These are phyloP conservation scores for Drosophila sechellia DNA, from an alignment of 1,140 invertebrate species.

Conservation along the genomic window DNA sequence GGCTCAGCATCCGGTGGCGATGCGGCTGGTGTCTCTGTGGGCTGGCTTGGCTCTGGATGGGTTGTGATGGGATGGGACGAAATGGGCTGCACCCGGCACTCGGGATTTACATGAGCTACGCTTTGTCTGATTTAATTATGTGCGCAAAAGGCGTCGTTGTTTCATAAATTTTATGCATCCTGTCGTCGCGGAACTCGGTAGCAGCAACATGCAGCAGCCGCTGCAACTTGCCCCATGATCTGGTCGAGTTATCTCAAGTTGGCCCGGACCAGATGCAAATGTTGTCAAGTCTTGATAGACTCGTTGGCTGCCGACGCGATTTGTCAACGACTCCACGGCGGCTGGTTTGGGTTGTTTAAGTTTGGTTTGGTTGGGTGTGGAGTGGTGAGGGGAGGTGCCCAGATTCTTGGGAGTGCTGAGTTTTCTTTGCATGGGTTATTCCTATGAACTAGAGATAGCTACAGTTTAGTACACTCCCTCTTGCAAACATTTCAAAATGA, in stretches of 20 bases:
- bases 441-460: neutral
- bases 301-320: conserved; percentile 74
- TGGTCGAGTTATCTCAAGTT: conserved; percentile 20
- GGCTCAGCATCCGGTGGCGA: conserved; percentile 67
- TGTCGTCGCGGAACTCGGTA: conserved; percentile 61
- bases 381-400: neutral
- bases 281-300: conserved; percentile 74
- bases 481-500: too few relatives aligned
- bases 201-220: conserved; percentile 11
- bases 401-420: neutral
- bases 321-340: conserved; percentile 51
- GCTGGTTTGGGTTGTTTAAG: neutral
- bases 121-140: conserved; percentile 82
- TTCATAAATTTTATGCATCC: conserved; percentile 82
- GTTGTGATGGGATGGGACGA: conserved; percentile 5
- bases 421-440: neutral
- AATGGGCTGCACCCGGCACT: conserved; percentile 12
- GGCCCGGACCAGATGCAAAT: conserved; percentile 58
- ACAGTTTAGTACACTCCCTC: too few relatives aligned
- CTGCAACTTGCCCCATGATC: conserved; percentile 4
- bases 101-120: conserved; percentile 76
- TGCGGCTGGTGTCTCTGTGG: conserved; percentile 43
- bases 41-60: conserved; percentile 18
- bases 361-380: too few relatives aligned
- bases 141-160: conserved; percentile 80